Evolutionary conservation across 2,797 vertebrate species (phyloP), one percentile per base, ranked within the genome.

Genomic region (Gambelia wislizenii): DNA sequence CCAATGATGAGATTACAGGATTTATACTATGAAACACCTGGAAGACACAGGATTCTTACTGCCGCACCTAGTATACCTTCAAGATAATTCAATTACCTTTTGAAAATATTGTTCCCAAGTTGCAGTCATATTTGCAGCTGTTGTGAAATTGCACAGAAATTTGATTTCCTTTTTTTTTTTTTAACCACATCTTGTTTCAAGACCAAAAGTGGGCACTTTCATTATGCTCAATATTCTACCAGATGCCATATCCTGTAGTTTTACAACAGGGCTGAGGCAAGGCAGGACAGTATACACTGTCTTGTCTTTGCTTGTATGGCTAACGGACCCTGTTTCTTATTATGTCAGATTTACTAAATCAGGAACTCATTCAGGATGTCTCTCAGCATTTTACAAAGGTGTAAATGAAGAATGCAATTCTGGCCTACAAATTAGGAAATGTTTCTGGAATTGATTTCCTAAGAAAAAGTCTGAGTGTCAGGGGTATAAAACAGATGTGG

Each of bases 401-500:
- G 13, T 49, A 85, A 80, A 61, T 33, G 36, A 89, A 70, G 76
- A 72, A 36, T 1, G 3, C n/a, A 39, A 9, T 47, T 80, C 54
- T 59, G 25, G 42, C 27, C 54, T 33, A 52, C 22, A 64, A 74
- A 85, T 47, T 44, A 47, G n/a, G 67, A 44, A 61, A 61, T 18
- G 33, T 33, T 85, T 52, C 33, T 49, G 42, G 54, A 59, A 59
- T 72, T 72, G 20, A 49, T 79, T 89, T 61, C 39, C 30, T 13
- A 59, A 79, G 52, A 52, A 36, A 84, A 80, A 47, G 67, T 30
- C 42, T 47, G 12, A 56, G 27, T 70, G 84, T 8, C 2, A n/a
- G 74, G 49, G n/a, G 33, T 90, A 91, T 84, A 90, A 85, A 85
- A 33, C 2, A 84, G 0, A 0, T 89, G 33, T 86, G 36, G 0